Percentiles rank a stretch among this genome's conserved stretches.
Conservation (phyloP, 92 coral and sea anemone genomes). For the Phenganax subtilis region DNA sequence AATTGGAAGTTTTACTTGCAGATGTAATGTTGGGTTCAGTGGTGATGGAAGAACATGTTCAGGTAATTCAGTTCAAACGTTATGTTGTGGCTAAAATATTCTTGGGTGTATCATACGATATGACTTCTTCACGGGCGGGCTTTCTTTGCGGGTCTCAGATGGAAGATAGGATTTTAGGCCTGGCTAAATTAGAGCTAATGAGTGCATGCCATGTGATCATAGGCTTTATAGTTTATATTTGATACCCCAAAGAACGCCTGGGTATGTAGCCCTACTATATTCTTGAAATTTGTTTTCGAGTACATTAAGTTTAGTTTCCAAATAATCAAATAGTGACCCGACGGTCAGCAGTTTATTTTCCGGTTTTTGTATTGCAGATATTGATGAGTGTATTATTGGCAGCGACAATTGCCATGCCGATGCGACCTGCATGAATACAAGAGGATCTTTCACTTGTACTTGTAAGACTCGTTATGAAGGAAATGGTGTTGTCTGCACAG, state of each 20-base stretch:
- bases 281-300: neutral
- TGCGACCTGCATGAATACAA: neutral
- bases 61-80: neutral
- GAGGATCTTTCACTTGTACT: neutral
- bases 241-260: no score
- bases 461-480: conserved; percentile 12
- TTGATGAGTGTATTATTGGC: neutral
- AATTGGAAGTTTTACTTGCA: conserved; percentile 13
- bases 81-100: neutral
- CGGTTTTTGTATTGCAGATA: neutral
- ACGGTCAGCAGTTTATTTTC: neutral
- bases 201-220: no score
- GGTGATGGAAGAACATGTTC: conserved; percentile 21
- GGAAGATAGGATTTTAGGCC: no score
- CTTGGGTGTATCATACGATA: neutral
- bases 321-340: neutral
- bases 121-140: neutral
- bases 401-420: conserved; percentile 1
- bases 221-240: no score
- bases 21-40: neutral
- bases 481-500: neutral
- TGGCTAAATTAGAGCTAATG: no score
- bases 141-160: neutral
- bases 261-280: no score
- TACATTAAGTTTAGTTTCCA: neutral